These are phyloP conservation scores for Chlamydotis undulata DNA, from an alignment of 2,113 vertebrate species.

Conservation along the genomic window DNA sequence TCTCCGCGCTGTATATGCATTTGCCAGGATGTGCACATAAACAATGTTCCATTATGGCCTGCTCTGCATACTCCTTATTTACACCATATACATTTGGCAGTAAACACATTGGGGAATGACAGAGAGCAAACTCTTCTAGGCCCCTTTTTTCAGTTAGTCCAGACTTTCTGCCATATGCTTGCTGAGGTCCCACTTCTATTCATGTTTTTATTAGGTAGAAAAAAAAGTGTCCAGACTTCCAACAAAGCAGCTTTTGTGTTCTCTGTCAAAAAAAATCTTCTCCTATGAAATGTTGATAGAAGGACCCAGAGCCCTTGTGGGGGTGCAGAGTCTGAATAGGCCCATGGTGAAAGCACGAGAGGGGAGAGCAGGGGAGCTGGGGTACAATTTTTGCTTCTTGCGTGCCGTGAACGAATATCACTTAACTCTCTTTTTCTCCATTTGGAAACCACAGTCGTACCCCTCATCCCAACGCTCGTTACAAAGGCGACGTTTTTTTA, in stretches of 20 bases:
- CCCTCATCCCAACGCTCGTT: not conserved
- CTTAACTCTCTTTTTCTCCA: not conserved
- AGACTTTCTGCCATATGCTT: conserved; percentile 69
- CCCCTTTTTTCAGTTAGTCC: conserved; percentile 43
- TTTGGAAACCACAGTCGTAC: not conserved
- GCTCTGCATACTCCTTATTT: conserved; percentile 43
- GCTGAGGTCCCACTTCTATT: conserved; percentile 68
- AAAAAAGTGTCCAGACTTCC: conserved; percentile 66
- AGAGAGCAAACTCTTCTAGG: conserved; percentile 30
- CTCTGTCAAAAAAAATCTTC: conserved; percentile 75
- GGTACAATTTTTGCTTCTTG: not conserved
- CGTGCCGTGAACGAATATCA: fast-evolving
- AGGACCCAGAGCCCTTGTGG: conserved; percentile 46
- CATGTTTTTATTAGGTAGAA: conserved; percentile 71
- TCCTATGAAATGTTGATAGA: conserved; percentile 65
- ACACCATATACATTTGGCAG: conserved; percentile 54
- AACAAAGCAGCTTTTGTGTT: conserved; percentile 75
- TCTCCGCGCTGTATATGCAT: conserved; percentile 40
- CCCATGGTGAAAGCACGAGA: not conserved
- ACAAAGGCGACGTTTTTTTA: not conserved
- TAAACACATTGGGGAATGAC: conserved; percentile 5
- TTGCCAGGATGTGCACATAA: conserved; percentile 67
- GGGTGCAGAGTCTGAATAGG: conserved; percentile 46
- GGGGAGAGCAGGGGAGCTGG: not conserved
- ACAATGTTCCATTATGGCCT: conserved; percentile 56